Evolutionary conservation across 2,888 invertebrate genomes (phyloP).

Genomic region (Cyrtodaria siliqua): DNA sequence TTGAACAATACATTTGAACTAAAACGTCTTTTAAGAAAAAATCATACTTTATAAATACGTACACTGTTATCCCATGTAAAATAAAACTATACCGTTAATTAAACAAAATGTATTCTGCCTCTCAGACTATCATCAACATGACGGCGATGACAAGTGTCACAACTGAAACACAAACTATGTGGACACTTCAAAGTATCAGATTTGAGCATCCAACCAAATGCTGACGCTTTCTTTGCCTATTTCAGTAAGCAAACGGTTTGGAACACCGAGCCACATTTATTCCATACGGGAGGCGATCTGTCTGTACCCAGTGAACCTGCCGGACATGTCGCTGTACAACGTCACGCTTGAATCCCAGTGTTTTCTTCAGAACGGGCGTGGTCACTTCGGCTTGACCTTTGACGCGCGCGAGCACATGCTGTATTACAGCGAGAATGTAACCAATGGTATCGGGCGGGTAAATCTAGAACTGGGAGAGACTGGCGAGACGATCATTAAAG

Average conservation of each 20-base stretch:
- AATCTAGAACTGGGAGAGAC: conserved; percentile 72
- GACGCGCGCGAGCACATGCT: conserved; percentile 75
- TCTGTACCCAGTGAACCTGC: conserved; percentile 82
- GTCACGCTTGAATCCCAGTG: conserved; percentile 84
- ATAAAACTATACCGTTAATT: too few relatives aligned
- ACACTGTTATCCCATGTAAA: too few relatives aligned
- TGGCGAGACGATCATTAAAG: conserved; percentile 77
- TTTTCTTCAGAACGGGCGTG: conserved; percentile 88
- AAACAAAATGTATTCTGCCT: too few relatives aligned
- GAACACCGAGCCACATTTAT: conserved; percentile 78
- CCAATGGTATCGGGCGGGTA: conserved; percentile 79
- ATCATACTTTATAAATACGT: too few relatives aligned
- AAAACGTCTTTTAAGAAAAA: too few relatives aligned
- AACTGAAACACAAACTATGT: too few relatives aligned
- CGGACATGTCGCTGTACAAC: conserved; percentile 81
- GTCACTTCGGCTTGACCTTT: conserved; percentile 76
- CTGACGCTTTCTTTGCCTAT: conserved; percentile 30
- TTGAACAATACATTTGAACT: too few relatives aligned
- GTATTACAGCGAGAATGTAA: conserved; percentile 80
- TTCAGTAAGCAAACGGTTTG: conserved; percentile 87
- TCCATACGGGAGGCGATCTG: conserved; percentile 83
- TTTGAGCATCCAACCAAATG: too few relatives aligned
- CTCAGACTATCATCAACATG: too few relatives aligned
- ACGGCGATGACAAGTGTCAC: too few relatives aligned
- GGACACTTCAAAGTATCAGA: too few relatives aligned